Base-by-base conservation (phyloP, 1,140 invertebrate genomes). In the Nasonia vitripennis region DNA sequence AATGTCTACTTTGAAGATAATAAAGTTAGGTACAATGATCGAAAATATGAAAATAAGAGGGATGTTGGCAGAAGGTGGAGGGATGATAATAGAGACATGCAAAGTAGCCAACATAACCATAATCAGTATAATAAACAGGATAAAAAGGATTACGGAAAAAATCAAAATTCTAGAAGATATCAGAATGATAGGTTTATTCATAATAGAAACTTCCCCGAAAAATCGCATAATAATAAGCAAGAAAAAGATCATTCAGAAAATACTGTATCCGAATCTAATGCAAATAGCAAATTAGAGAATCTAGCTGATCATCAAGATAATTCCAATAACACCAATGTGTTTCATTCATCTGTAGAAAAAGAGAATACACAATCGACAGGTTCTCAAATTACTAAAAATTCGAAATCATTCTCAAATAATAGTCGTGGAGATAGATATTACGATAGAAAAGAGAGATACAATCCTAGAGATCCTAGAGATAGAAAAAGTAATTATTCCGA, bases 131-230 rank as follows among this genome's bases (percentile, higher is more conserved):
- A 85, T 87, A 88, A 87, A 14, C 87, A 88, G 14, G 48, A 84
- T 20, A 88, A 84, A 71, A 86, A 84, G 27, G 62, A 81, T 2
- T 85, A 88, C 23, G 62, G 86, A 10, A 79, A 70, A 78, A 75
- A 67, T 81, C 62, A 78, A 23, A 86, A 77, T 81, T 87, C 86
- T 80, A 85, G 87, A 67, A 91, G 85, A 87, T 89, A 89, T 88
- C 85, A 88, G 17, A 90, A 89, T 73, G 85, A 89, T 70, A 89
- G 85, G 78, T 89, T 88, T 75, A 86, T 80, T 62, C 80, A 87
- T 67, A 88, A 86, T 62, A 87, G 87, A 48, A 81, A 86, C 74
- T 87, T 86, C 51, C 68, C 82, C 3, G 85, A 90, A 14, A 86
- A 81, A 34, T 12, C 11, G 81, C 23, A 74, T n/a, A 83, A 84